phyloP scores from a whole-genome alignment of 2,113 vertebrate species.

The Ursus arctos region DNA sequence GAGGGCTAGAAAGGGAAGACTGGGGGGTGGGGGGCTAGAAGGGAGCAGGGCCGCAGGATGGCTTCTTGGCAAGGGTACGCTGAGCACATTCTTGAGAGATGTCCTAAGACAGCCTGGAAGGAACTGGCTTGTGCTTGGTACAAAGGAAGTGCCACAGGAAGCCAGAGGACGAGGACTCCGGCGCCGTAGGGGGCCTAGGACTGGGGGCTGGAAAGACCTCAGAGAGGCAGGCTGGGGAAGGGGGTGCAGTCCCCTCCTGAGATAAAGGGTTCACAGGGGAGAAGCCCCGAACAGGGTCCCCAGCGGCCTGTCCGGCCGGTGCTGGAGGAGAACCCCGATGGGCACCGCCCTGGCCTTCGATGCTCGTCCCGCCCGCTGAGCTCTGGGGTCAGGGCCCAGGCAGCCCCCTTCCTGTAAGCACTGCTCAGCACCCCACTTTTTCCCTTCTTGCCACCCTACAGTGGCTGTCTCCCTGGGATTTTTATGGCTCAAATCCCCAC shows the following conservation, averaged over 20 bases:
- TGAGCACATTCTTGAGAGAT: neutral
- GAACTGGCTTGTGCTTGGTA: neutral
- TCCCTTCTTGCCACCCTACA: neutral
- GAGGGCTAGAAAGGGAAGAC: neutral
- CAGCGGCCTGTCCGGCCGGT: neutral
- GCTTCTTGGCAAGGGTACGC: neutral
- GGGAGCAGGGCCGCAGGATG: rapidly evolving
- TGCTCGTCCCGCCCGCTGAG: neutral
- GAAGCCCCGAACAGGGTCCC: neutral
- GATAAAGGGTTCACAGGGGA: neutral
- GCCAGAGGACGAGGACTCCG: neutral
- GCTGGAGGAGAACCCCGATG: no score
- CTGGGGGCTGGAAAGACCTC: neutral
- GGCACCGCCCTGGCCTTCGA: neutral
- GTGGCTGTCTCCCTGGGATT: neutral
- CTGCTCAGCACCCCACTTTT: neutral
- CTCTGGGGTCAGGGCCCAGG: neutral
- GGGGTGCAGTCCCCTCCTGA: neutral
- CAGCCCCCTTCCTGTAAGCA: neutral
- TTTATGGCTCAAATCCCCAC: neutral
- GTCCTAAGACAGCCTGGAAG: neutral
- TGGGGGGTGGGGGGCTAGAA: rapidly evolving
- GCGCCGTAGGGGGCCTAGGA: rapidly evolving
- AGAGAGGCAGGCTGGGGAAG: neutral
- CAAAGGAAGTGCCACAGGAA: neutral